These are phyloP conservation scores for Macrosiphum euphorbiae DNA, from an alignment of 2,888 invertebrate genomes.

Conservation along the genomic window DNA sequence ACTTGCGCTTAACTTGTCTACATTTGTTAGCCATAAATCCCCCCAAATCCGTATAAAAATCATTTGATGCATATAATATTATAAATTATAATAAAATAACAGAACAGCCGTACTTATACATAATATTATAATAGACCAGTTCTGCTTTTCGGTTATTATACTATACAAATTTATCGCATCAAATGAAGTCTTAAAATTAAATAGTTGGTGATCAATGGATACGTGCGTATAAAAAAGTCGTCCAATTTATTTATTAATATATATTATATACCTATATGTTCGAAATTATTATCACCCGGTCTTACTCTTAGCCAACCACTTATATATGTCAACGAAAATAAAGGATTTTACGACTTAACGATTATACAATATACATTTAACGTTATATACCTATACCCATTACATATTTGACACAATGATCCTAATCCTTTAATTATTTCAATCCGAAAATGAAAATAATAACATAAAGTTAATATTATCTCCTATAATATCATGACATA, in stretches of 20 bases:
- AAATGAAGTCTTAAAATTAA: neutral
- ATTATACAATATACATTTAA: neutral
- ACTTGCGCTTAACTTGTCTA: neutral
- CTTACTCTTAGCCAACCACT: neutral
- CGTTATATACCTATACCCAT: neutral
- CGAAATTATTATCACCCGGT: neutral
- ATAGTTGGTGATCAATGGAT: neutral
- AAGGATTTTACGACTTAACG: neutral
- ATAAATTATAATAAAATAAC: neutral
- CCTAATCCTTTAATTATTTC: slow-evolving; percentile 9
- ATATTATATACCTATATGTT: neutral
- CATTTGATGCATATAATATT: neutral
- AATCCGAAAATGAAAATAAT: neutral
- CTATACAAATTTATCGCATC: neutral
- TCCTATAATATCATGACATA: neutral
- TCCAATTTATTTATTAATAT: neutral
- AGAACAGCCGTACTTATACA: neutral
- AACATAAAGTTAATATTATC: neutral
- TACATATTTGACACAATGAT: neutral
- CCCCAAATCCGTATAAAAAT: neutral
- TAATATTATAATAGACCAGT: neutral
- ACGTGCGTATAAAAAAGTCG: neutral
- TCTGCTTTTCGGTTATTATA: neutral
- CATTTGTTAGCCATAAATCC: neutral
- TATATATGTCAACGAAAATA: neutral